phyloP scores from a whole-genome alignment of 2,888 invertebrate genomes.

The Fragum whitleyi region DNA sequence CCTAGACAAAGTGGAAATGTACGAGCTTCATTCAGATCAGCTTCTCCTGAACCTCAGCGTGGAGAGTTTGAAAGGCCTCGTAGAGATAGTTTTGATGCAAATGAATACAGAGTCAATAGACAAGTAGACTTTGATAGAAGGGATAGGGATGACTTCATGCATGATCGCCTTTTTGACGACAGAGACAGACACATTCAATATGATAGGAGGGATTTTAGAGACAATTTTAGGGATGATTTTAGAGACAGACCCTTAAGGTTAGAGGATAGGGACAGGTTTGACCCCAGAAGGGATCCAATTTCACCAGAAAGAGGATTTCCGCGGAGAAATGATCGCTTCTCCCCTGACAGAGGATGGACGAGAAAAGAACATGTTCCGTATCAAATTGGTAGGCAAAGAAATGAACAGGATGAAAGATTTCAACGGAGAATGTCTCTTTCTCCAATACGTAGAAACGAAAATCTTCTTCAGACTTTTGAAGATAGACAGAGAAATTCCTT shows the following conservation, averaged over 20 bases:
- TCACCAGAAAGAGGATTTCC: conserved; percentile 3
- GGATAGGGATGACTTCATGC: not conserved
- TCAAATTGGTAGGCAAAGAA: not conserved
- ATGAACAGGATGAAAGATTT: conserved; percentile 12
- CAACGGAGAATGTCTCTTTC: conserved; percentile 16
- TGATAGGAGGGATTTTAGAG: not conserved
- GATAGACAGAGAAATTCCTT: not conserved
- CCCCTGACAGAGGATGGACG: not conserved
- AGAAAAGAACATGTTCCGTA: not conserved
- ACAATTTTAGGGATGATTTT: conserved; percentile 8
- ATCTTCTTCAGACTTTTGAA: not conserved
- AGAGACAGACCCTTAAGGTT: conserved; percentile 11
- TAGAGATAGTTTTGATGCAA: not conserved
- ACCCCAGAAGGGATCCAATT: conserved; percentile 2
- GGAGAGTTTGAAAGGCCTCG: not conserved
- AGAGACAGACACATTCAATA: not conserved
- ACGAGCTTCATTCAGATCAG: conserved; percentile 9
- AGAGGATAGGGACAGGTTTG: conserved; percentile 7
- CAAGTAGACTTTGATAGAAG: conserved; percentile 9
- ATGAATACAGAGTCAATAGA: conserved; percentile 2
- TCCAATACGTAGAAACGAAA: conserved; percentile 8
- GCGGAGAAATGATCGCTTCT: conserved; percentile 7
- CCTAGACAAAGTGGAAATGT: not conserved
- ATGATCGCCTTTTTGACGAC: not conserved
- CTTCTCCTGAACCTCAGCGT: conserved; percentile 4